Conservation (phyloP, 2,113 vertebrate species). For the Nothocercus julius region DNA sequence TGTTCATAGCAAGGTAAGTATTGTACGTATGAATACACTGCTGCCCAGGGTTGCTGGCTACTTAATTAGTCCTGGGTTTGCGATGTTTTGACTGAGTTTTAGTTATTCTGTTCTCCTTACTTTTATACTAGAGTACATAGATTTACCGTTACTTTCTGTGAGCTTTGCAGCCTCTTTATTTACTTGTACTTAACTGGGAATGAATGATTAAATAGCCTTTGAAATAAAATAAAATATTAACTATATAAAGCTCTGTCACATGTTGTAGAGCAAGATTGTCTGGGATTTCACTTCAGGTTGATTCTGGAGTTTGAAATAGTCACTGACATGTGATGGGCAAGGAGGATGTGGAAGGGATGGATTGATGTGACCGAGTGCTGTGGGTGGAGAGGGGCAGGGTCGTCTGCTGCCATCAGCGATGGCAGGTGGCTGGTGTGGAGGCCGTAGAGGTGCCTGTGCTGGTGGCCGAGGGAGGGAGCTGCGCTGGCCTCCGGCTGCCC, state of each 20-base stretch:
- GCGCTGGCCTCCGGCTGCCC: not conserved
- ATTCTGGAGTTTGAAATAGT: not conserved
- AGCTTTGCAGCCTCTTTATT: not conserved
- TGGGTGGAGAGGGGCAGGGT: not conserved
- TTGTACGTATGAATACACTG: rapidly evolving
- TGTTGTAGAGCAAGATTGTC: not conserved
- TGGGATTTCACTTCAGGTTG: not conserved
- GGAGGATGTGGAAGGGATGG: not conserved
- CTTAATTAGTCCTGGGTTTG: rapidly evolving
- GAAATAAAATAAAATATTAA: not conserved
- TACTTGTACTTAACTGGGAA: not conserved
- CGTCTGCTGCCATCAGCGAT: not conserved
- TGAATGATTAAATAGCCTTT: not conserved
- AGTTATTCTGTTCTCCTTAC: not conserved
- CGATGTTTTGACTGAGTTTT: rapidly evolving
- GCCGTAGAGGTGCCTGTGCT: not conserved
- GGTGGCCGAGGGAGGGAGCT: not conserved
- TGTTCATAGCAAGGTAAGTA: rapidly evolving
- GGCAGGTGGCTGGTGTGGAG: not conserved
- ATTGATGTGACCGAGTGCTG: not conserved
- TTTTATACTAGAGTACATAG: rapidly evolving
- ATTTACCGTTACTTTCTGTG: not conserved
- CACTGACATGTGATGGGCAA: not conserved
- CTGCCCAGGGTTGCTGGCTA: rapidly evolving
- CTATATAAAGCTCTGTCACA: not conserved